Conservation (phyloP, 2,888 invertebrate species). For the Diarsia rubi region DNA sequence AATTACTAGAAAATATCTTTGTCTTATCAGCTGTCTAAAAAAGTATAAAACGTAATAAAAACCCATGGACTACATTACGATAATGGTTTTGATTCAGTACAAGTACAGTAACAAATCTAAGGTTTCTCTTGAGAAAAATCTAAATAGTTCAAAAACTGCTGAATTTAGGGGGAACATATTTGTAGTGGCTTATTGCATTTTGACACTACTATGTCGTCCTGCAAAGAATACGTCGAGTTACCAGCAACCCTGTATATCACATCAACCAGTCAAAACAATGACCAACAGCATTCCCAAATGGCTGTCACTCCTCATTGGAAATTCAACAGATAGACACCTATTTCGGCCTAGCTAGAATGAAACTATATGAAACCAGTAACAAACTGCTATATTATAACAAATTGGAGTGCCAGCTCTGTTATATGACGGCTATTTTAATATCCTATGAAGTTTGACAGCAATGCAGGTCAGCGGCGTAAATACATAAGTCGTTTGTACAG, state of each 20-base stretch:
- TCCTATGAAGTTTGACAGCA: constrained; percentile 56
- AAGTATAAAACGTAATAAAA: no score
- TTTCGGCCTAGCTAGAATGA: constrained; percentile 11
- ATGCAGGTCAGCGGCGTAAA: constrained; percentile 10
- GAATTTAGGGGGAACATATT: no score
- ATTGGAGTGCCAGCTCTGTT: constrained; percentile 36
- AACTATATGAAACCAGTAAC: constrained; percentile 48
- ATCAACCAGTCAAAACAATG: constrained; percentile 3
- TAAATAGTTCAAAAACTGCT: no score
- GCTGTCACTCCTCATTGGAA: constrained; percentile 16
- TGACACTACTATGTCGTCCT: no score
- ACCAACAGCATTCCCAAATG: constrained; percentile 9
- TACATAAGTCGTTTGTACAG: constrained; percentile 16
- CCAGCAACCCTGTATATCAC: background rate
- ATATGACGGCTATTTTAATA: constrained; percentile 54
- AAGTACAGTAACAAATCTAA: no score
- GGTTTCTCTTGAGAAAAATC: no score
- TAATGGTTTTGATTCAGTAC: no score
- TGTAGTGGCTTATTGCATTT: no score
- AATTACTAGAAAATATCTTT: no score
- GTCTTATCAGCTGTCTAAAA: no score
- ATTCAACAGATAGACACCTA: constrained; percentile 6
- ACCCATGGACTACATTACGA: no score
- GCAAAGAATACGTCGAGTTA: no score
- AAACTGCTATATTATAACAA: constrained; percentile 56